Percentiles rank a stretch among this genome's conserved stretches.
These are phyloP conservation scores for Diorhabda carinulata DNA, from an alignment of 1,140 invertebrate genomes.

Conservation along the genomic window DNA sequence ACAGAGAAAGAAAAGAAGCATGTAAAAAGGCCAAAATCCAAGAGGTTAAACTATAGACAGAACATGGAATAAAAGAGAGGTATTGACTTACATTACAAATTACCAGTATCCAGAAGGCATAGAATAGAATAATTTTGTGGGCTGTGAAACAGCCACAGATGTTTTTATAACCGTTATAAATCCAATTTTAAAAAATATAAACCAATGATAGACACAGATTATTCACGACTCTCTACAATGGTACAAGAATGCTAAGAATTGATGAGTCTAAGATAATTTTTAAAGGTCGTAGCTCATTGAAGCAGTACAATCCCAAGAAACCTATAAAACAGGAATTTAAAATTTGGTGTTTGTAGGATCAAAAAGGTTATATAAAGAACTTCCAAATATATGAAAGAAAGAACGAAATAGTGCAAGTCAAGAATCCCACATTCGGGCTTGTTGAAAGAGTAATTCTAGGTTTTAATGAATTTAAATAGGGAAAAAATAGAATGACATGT, in stretches of 20 bases:
- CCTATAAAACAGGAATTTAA: conserved; percentile 51
- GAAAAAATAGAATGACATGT: conserved; percentile 22
- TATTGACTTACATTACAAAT: too few relatives aligned
- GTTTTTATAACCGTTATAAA: too few relatives aligned
- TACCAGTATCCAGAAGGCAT: too few relatives aligned
- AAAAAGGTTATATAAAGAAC: conserved; percentile 17
- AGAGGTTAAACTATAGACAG: too few relatives aligned
- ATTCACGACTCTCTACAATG: neutral
- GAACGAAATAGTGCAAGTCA: conserved; percentile 7
- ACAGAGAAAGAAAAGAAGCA: too few relatives aligned
- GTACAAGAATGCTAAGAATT: conserved; percentile 13
- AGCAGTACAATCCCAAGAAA: conserved; percentile 51
- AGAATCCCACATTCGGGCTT: too few relatives aligned
- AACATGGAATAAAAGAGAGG: too few relatives aligned
- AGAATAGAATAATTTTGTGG: too few relatives aligned
- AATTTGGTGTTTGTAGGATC: conserved; percentile 38
- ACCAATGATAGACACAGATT: too few relatives aligned
- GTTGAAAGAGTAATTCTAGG: conserved; percentile 6
- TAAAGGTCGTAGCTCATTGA: conserved; percentile 44
- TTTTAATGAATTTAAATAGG: conserved; percentile 13
- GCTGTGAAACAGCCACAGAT: too few relatives aligned
- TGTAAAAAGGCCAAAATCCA: too few relatives aligned
- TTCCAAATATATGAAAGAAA: conserved; percentile 16
- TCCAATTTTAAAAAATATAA: too few relatives aligned
- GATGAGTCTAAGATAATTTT: conserved; percentile 32